Base-by-base conservation (phyloP, 2,113 vertebrate species). In the Isichthys henryi region DNA sequence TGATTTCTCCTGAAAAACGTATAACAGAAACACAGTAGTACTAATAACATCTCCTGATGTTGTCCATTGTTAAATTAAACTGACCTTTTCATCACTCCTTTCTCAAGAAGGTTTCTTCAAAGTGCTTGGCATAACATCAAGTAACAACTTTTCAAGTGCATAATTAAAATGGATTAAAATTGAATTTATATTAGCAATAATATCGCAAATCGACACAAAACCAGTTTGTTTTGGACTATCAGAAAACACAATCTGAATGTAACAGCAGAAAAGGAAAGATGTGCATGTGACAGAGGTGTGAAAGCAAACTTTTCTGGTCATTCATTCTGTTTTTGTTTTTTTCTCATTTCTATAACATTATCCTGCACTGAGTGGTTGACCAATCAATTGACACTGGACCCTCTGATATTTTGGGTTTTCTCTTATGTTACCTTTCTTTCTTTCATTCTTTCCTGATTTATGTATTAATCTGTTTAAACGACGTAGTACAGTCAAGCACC, bases 1-100 rank as follows among this genome's bases (percentile, higher is more conserved):
- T 89, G 31, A 89, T 89, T 89, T 50, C 48, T 89, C 70, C 83
- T 31, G 86, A 88, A 88, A 87, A 83, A 82, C 43, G 23, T 70
- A 77, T 7, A 35, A 27, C 46, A 86, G 50, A 85, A 86, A 85
- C 35, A 56, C 2, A 62, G 46, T 35, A 66, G 31, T 19, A 66
- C 89, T 89, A 90, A 89, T 49, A 39, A 89, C 46, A 83, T 58
- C 58, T 43, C 49, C 83, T 46, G 11, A 23, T 53, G 31, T 89
- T 45, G 70, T n/a, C 49, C 31, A 50, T 23, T 46, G 53, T 11
- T 35, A 8, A 62, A 74, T 88, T n/a, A 19, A 49, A 88, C 17
- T 77, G n/a, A 48, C 3, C 17, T 88, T 50, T 45, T 19, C n/a
- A 77, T 50, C 74, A 2, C 31, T 7, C 31, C 31, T 80, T 39